Evolutionary conservation across 1,140 invertebrate species (phyloP).

Genomic region (Dryas iulia): DNA sequence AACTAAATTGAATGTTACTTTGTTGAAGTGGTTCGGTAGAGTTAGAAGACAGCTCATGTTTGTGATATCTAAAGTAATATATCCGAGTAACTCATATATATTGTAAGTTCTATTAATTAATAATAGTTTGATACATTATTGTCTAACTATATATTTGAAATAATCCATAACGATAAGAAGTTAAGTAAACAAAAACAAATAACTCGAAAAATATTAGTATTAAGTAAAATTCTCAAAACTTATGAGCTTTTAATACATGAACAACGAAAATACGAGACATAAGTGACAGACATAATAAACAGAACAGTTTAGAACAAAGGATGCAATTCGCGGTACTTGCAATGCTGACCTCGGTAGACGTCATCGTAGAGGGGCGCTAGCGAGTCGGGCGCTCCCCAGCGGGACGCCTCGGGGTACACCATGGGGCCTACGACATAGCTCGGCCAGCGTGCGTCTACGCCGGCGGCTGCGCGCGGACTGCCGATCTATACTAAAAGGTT

Average conservation of each 20-base stretch:
- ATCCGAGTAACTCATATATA: too few species aligned
- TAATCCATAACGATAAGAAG: neutral
- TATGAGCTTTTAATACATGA: neutral
- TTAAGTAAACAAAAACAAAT: neutral
- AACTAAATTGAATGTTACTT: constrained; percentile 1
- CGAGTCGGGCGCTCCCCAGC: constrained; percentile 74
- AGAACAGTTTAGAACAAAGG: constrained; percentile 63
- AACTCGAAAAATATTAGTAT: neutral
- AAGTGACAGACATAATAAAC: constrained; percentile 29
- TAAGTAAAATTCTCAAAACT: neutral
- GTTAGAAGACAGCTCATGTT: neutral
- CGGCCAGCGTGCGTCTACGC: constrained; percentile 60
- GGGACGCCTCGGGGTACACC: constrained; percentile 73
- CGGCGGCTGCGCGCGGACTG: constrained; percentile 68
- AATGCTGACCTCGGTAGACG: constrained; percentile 76
- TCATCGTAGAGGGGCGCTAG: constrained; percentile 77
- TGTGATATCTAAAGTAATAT: neutral
- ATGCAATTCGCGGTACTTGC: constrained; percentile 55
- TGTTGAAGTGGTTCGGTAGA: neutral
- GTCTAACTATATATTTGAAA: too few species aligned
- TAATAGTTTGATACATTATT: too few species aligned
- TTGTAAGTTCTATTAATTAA: too few species aligned
- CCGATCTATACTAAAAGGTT: constrained; percentile 9
- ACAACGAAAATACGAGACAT: neutral
- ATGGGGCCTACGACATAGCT: constrained; percentile 60